A percentile compares a stretch with the other conserved stretches of the same genome.
phyloP scores from a whole-genome alignment of 2,113 vertebrate genomes.

The Myotis brandtii region DNA sequence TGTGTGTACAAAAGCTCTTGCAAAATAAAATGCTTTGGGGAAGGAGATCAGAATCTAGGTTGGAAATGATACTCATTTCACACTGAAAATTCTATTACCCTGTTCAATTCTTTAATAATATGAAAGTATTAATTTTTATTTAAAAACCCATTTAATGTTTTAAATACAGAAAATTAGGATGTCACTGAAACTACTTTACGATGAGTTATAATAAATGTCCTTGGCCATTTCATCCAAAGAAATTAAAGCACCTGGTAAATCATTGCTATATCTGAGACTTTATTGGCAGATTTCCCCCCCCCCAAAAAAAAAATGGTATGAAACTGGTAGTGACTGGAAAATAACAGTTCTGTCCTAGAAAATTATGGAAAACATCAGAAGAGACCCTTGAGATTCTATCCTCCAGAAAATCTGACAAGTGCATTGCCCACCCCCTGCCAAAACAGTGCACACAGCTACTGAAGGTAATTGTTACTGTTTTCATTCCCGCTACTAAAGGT shows the following conservation, averaged over 20 bases:
- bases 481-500: neutral
- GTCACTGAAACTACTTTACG: neutral
- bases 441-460: neutral
- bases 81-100: neutral
- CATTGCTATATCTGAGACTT: neutral
- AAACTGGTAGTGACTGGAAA: neutral
- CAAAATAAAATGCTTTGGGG: neutral
- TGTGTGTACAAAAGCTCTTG: neutral
- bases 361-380: neutral
- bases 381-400: neutral
- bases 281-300: neutral
- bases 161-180: constrained; percentile 5
- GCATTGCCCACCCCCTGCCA: neutral
- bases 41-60: neutral
- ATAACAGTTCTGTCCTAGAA: neutral
- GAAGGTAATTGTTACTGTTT: neutral
- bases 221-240: neutral
- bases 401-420: neutral
- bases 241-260: constrained; percentile 40
- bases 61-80: neutral
- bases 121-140: neutral
- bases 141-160: neutral
- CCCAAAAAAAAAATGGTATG: neutral
- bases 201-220: neutral
- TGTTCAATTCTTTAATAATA: neutral